A percentile compares a stretch with the other conserved stretches of the same genome.
Evolutionary conservation across 2,113 vertebrate genomes (phyloP).

Genomic region (Corvus hawaiiensis): DNA sequence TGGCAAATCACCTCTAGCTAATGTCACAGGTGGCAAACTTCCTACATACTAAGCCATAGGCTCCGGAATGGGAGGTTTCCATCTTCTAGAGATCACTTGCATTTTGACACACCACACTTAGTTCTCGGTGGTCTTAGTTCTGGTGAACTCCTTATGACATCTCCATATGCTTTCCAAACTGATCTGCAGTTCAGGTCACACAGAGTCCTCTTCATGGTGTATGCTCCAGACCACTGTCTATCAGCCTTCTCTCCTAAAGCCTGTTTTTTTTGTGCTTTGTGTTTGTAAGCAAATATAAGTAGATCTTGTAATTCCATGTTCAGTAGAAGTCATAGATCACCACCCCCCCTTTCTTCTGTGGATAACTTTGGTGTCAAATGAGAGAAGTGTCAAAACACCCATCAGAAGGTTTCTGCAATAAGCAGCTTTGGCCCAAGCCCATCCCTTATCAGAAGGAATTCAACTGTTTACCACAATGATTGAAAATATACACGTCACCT

Average conservation of each 20-base stretch:
- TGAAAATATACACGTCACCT: background rate
- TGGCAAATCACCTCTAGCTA: background rate
- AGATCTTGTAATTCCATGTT: background rate
- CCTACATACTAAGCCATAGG: background rate
- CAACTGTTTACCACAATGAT: background rate
- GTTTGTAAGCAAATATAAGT: background rate
- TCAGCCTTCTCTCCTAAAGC: background rate
- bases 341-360: background rate
- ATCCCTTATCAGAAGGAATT: background rate
- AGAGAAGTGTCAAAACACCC: background rate
- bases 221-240: background rate
- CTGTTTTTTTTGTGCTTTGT: background rate
- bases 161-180: background rate
- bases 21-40: background rate
- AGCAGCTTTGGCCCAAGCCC: background rate
- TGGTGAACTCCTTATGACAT: background rate
- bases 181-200: background rate
- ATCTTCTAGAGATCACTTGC: background rate
- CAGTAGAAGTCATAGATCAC: background rate
- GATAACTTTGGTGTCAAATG: background rate
- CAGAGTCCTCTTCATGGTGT: accelerated
- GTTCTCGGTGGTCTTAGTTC: background rate
- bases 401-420: background rate
- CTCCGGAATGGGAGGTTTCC: background rate
- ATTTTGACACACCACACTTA: background rate